Evolutionary conservation across 2,113 vertebrate genomes (phyloP), one percentile per base, ranked within the genome.

Genomic region (Upupa epops): DNA sequence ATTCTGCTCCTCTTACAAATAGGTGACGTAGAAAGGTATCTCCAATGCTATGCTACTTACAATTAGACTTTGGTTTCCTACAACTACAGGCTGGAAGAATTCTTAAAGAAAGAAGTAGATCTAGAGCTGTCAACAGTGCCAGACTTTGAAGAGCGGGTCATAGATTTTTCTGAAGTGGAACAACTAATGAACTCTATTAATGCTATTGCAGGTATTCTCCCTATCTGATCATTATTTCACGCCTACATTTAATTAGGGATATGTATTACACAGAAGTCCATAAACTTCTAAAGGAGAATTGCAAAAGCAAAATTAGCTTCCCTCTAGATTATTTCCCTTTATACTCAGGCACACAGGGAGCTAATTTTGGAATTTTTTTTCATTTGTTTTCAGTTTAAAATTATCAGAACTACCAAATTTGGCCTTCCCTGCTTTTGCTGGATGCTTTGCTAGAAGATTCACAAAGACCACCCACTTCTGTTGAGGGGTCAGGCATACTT

Each of bases 161-260:
- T 98, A 76, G 98, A 99, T 95, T 96, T 98, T 94, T 98, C 98
- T 6, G 98, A 98, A 16, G 98, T 99, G 91, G 98, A 98, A 94
- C 97, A 98, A 90, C 97, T 99, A 95, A 98, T 99, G 98, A 98
- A 98, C 49, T 98, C 99, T 37, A 98, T 99, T 86, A 98, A 98
- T 63, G 88, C 98, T 26, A 82, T 99, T 54, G 98, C 98, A 98
- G 99, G 99, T 99, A 88, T 18, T 36, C 42, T 72, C 80, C 64
- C 61, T 83, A 54, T 79, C 31, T 83, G 28, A 60, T 76, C 8
- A 70, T 71, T 91, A 89, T 82, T 92, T 93, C 49, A 89, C 59
- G 24, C 79, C 94, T 89, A 78, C 46, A 72, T 52, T 48, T 86
- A 51, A 84, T 63, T 63, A 73, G 88, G 21, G n/a, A 45, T 40